These are phyloP conservation scores for Caenorhabditis sp. DNA, from an alignment of 2,888 invertebrate genomes.

Conservation along the genomic window DNA sequence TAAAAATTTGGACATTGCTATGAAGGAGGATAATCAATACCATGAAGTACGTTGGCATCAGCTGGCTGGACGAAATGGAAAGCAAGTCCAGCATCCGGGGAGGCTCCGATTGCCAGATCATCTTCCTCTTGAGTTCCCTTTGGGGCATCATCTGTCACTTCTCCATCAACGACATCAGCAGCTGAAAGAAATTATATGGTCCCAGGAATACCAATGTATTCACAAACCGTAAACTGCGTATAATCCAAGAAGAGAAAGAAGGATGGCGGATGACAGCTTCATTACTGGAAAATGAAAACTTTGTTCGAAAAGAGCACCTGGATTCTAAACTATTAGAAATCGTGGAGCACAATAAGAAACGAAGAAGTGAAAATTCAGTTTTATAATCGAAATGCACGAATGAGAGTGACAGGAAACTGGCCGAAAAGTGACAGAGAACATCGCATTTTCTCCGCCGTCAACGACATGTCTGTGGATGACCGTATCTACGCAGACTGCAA, in stretches of 20 bases:
- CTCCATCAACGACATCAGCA: slow-evolving; percentile 78
- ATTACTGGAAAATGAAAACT: slow-evolving; percentile 56
- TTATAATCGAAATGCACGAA: slow-evolving; percentile 10
- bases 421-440: slow-evolving; percentile 32
- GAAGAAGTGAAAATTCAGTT: background rate
- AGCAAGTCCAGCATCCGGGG: slow-evolving; percentile 93
- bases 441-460: slow-evolving; percentile 56
- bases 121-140: slow-evolving; percentile 83
- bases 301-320: background rate
- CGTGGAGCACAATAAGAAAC: background rate
- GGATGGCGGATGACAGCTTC: slow-evolving; percentile 62
- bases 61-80: slow-evolving; percentile 88
- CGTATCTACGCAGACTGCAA: slow-evolving; percentile 63
- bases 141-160: slow-evolving; percentile 76
- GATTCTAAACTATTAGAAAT: background rate
- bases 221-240: slow-evolving; percentile 61
- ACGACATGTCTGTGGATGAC: slow-evolving; percentile 55
- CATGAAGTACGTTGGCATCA: slow-evolving; percentile 86
- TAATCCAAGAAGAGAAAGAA: slow-evolving; percentile 57
- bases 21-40: slow-evolving; percentile 28
- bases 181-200: slow-evolving; percentile 41
- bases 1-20: slow-evolving; percentile 81
- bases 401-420: slow-evolving; percentile 28
- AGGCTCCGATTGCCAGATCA: slow-evolving; percentile 86
- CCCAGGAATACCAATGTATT: background rate